Percentiles rank a stretch among this genome's conserved stretches.
phyloP scores from a whole-genome alignment of 2,888 invertebrate species.

The Rambutsinella grinnellia region DNA sequence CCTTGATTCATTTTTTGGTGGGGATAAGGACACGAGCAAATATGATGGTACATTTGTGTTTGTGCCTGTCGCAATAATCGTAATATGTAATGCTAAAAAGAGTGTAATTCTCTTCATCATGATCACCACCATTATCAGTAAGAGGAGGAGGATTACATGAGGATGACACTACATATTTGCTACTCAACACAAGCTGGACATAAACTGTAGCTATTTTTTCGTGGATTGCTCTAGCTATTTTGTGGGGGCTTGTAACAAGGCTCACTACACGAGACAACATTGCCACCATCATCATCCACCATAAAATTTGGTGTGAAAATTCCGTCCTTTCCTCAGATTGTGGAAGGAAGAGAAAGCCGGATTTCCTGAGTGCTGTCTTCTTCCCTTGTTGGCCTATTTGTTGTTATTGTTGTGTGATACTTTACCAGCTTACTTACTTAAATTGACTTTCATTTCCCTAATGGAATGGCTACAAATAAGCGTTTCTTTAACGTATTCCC shows the following conservation, averaged over 20 bases:
- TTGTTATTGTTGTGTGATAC: constrained; percentile 16
- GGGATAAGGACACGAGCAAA: neutral
- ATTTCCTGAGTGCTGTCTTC: constrained; percentile 26
- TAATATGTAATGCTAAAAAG: neutral
- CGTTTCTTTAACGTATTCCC: neutral
- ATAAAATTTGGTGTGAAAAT: constrained; percentile 44
- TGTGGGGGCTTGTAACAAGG: neutral
- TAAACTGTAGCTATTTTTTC: no score
- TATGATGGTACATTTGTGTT: neutral
- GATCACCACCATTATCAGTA: neutral
- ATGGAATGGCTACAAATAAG: constrained; percentile 29
- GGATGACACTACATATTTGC: neutral
- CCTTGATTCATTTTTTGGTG: neutral
- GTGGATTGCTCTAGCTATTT: no score
- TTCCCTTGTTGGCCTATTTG: constrained; percentile 28
- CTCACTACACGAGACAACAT: neutral
- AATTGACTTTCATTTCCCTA: constrained; percentile 48
- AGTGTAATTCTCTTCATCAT: neutral
- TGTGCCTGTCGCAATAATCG: neutral
- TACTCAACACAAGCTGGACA: neutral
- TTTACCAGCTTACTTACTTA: constrained; percentile 20
- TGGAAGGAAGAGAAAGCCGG: constrained; percentile 26
- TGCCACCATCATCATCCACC: constrained; percentile 11
- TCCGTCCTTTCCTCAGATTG: neutral
- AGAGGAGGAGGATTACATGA: neutral